phyloP scores from a whole-genome alignment of 2,797 vertebrate species.

The Decapterus maruadsi region DNA sequence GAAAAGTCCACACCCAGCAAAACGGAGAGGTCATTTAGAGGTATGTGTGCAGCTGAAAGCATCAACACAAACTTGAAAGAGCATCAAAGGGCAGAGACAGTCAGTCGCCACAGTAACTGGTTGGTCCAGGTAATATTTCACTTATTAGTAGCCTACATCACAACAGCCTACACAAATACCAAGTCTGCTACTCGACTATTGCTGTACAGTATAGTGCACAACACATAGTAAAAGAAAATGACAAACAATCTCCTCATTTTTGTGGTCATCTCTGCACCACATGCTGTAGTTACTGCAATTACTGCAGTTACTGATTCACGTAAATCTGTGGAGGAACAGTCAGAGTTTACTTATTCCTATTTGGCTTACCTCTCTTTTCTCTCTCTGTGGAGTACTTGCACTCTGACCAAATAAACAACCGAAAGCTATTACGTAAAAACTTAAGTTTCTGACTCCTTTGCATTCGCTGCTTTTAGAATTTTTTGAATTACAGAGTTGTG shows the following conservation, averaged over 20 bases:
- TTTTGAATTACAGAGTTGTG: constrained; percentile 36
- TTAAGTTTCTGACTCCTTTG: not conserved
- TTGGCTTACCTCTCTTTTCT: not conserved
- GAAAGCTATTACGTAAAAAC: not conserved
- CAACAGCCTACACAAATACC: not conserved
- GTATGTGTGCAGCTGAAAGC: not conserved
- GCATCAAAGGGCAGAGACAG: not conserved
- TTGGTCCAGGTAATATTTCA: not conserved
- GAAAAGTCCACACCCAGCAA: not conserved
- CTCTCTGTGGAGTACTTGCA: not conserved
- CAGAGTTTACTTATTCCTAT: not conserved
- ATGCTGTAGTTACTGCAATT: not conserved
- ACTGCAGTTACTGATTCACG: not conserved
- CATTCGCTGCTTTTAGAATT: not conserved
- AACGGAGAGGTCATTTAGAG: not conserved
- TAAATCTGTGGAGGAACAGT: not conserved
- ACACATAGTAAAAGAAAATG: too few species aligned
- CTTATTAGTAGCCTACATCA: not conserved
- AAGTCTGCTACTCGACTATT: not conserved
- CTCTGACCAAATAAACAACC: constrained; percentile 9
- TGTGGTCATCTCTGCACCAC: not conserved
- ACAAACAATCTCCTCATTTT: not conserved
- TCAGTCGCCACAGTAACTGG: not conserved
- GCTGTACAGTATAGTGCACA: too few species aligned
- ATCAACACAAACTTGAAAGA: not conserved